phyloP scores from a whole-genome alignment of 2,888 invertebrate genomes.

The Zhuqinia jingwanae region DNA sequence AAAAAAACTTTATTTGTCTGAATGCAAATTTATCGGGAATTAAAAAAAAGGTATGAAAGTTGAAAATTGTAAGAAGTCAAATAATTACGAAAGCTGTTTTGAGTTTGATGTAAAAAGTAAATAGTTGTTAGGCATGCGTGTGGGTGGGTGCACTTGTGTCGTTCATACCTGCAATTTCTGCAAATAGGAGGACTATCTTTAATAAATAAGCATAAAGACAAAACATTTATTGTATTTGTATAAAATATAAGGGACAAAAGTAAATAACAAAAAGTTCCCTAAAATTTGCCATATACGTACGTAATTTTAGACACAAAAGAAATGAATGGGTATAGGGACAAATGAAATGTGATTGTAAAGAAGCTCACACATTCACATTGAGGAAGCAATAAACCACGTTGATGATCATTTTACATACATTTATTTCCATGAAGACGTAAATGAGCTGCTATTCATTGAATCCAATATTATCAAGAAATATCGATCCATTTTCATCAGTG shows the following conservation, averaged over 20 bases:
- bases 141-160: no score
- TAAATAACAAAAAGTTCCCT: neutral
- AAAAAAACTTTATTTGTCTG: no score
- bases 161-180: no score
- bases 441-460: conserved; percentile 21
- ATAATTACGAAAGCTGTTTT: no score
- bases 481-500: conserved; percentile 52
- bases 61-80: no score
- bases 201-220: no score
- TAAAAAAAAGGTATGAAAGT: no score
- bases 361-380: no score
- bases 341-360: neutral
- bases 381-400: neutral
- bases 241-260: neutral
- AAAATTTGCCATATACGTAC: neutral
- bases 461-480: conserved; percentile 33
- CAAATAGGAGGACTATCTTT: no score
- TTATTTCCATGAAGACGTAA: neutral
- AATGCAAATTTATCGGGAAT: no score
- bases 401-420: neutral
- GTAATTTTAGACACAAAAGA: neutral
- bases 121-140: no score
- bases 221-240: neutral
- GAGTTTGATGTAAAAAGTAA: no score
- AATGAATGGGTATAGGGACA: neutral